Conservation (phyloP, 2,888 invertebrate species). For the Emmelina monodactyla region DNA sequence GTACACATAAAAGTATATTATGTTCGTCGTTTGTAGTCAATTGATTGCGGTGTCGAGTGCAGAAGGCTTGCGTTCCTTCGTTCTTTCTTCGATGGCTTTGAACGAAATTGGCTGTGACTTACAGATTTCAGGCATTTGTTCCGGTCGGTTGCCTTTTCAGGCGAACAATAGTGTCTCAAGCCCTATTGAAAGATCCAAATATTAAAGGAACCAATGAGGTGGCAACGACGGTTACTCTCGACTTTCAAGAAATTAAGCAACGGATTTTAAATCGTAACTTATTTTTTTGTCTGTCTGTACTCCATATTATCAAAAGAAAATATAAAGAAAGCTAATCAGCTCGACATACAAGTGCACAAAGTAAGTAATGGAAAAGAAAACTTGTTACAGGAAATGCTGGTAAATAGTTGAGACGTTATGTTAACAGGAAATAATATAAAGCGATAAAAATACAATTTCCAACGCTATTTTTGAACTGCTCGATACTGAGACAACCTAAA, state of each 20-base stretch:
- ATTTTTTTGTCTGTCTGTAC: too few relatives aligned
- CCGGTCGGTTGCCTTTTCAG: slow-evolving; percentile 27
- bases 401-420: slow-evolving; percentile 18
- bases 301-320: not conserved
- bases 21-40: not conserved
- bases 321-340: slow-evolving; percentile 28
- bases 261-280: too few relatives aligned
- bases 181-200: too few relatives aligned
- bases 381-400: slow-evolving; percentile 30
- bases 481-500: too few relatives aligned
- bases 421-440: slow-evolving; percentile 21
- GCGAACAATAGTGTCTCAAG: slow-evolving; percentile 23
- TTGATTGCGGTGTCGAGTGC: slow-evolving; percentile 6
- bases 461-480: too few relatives aligned
- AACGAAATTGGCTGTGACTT: slow-evolving; percentile 28
- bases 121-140: slow-evolving; percentile 28
- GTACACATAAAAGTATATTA: not conserved
- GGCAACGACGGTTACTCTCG: too few relatives aligned
- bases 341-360: slow-evolving; percentile 21
- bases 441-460: slow-evolving; percentile 16
- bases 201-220: not conserved
- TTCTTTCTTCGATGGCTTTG: slow-evolving; percentile 18
- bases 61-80: slow-evolving; percentile 2
- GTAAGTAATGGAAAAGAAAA: slow-evolving; percentile 21
- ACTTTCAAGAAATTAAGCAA: too few relatives aligned